Base-by-base conservation (phyloP, 2,797 vertebrate genomes). In the Lagocephalus sceleratus region DNA sequence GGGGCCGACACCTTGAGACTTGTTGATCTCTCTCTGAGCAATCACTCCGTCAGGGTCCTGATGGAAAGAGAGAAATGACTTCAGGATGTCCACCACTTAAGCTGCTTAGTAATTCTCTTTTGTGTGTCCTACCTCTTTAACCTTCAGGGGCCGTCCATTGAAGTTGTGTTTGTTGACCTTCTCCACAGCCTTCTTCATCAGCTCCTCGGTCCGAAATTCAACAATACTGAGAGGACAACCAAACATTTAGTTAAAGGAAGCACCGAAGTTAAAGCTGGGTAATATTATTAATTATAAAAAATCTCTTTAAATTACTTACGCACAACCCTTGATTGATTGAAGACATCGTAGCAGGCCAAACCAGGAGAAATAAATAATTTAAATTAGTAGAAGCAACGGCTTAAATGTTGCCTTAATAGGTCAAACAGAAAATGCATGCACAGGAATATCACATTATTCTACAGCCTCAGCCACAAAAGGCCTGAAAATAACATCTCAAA, bases 161-260 rank as follows among this genome's bases (percentile, higher is more conserved):
- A 98, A 90, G 84, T 89, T 94, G 86, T 97, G 93, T 85, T 98
- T 97, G 92, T 99, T 98, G 68, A 98, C 92, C 73, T 94, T 95
- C 87, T 99, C 96, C 20, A 96, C 96, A 10, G 97, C 97, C 67
- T 96, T 98, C 78, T 93, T 99, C 97, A 99, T 98, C 49, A 96
- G 92, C 74, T 99, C 96, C 78, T 98, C 96, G 70, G 95, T 95
- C 89, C 96, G 96, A 88, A 99, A 99, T 85, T 98, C 97, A 85
- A 99, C 97, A 79, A 98, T 93, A 57, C 97, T 99, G 84, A 14
- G n/a, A 26, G 52, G 2, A 56, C 4, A 49, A 9, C 3, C 40
- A 15, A 2, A 56, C 0, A 46, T 23, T 1, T 11, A 20, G 1
- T 60, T 2, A 61, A 43, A 48, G 46, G 7, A 48, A 10, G 39